phyloP scores from a whole-genome alignment of 1,140 invertebrate species.

The Danaus melanippus region DNA sequence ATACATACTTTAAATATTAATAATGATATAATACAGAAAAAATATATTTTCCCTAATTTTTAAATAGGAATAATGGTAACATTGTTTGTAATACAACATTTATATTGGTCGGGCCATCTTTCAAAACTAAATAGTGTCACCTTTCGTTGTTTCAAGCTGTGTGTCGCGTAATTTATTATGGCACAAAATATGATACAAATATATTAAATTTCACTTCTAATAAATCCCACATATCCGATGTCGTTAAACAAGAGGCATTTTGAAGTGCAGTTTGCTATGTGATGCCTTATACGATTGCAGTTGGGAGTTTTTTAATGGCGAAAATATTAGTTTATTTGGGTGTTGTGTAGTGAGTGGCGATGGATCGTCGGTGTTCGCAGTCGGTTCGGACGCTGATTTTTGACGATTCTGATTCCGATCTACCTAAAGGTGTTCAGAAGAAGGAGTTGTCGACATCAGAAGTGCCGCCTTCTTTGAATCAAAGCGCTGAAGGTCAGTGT shows the following conservation, averaged over 20 bases:
- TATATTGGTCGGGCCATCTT: conserved; percentile 17
- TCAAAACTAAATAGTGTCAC: conserved; percentile 43
- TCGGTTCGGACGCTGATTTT: conserved; percentile 68
- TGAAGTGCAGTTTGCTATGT: conserved; percentile 13
- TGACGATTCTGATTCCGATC: conserved; percentile 64
- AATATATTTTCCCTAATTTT: too few relatives aligned
- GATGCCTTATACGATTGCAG: conserved; percentile 11
- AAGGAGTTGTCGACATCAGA: conserved; percentile 50
- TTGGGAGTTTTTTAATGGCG: conserved; percentile 47
- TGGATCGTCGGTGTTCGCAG: conserved; percentile 69
- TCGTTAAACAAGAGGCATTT: conserved; percentile 7
- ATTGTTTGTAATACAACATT: conserved; percentile 11
- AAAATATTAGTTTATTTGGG: conserved; percentile 55
- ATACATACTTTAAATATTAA: too few relatives aligned
- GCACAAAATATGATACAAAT: conserved; percentile 19
- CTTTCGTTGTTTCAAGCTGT: conserved; percentile 47
- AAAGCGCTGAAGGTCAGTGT: conserved; percentile 58
- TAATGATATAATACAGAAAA: too few relatives aligned
- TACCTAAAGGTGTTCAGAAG: conserved; percentile 53
- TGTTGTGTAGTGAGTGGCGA: conserved; percentile 58
- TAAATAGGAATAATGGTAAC: conserved; percentile 19
- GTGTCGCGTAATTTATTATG: conserved; percentile 36
- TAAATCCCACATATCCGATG: conserved; percentile 17
- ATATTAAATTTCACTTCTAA: conserved; percentile 23
- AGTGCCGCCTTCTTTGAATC: conserved; percentile 51